Evolutionary conservation across 2,797 vertebrate genomes (phyloP), one percentile per base, ranked within the genome.

Genomic region (Limnodromus scolopaceus): DNA sequence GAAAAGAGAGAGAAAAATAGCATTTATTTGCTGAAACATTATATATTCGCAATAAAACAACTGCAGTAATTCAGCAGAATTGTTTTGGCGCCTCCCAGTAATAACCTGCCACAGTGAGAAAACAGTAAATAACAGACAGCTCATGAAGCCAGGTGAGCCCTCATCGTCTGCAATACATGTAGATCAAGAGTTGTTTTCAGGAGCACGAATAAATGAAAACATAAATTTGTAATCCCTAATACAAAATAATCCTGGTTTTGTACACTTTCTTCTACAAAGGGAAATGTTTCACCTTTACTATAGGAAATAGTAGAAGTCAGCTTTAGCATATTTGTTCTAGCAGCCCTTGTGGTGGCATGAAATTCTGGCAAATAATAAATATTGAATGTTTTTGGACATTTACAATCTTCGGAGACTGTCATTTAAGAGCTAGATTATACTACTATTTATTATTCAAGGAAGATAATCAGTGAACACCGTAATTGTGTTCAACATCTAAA

Each of bases 401-500:
- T 13, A 41, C 20, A 38, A 2, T 87, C 65, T 94, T 95, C n/a
- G 15, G 36, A 94, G 39, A 90, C 51, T 53, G 36, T 58, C 53
- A 72, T 66, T 64, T 89, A 85, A 91, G 38, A 68, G 25, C 5
- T 51, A 78, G 30, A 81, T 64, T 68, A 81, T n/a, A 34, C 7
- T 45, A 38, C 8, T 71, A 17, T 41, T 57, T 81, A 22, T 69
- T 51, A 58, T 48, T 92, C 85, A 92, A 93, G 64, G 30, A 3
- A 25, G 16, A 89, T 84, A 90, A 94, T 85, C 76, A 74, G 32
- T 58, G 77, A 96, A 82, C 22, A 45, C 39, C 36, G 72, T 76
- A 89, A 88, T 71, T 87, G 39, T 53, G 5, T 84, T 87, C 83
- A 92, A 76, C 36, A 68, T 45, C 25, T 80, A 68, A 82, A 97